These are phyloP conservation scores for Morpho deidamia DNA, from an alignment of 2,888 invertebrate genomes.

Conservation along the genomic window DNA sequence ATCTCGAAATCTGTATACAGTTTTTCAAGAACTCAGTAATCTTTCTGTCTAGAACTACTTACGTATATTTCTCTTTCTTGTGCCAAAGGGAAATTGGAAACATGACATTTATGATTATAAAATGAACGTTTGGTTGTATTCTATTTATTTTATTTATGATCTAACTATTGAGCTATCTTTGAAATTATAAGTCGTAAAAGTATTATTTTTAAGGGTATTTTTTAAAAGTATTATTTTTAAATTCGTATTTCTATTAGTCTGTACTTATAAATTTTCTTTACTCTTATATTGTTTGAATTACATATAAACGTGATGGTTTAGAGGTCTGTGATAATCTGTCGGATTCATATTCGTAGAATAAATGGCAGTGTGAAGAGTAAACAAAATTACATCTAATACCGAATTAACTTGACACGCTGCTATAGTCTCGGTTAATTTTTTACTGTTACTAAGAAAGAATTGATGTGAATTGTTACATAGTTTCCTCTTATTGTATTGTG, in stretches of 20 bases:
- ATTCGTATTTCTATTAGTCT: conserved; percentile 6
- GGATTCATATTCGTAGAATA: neutral
- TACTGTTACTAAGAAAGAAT: neutral
- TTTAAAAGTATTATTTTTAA: no score
- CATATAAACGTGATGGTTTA: conserved; percentile 35
- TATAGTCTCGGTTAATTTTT: conserved; percentile 2
- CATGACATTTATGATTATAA: conserved; percentile 55
- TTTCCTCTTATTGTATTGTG: conserved; percentile 27
- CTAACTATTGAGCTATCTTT: conserved; percentile 20
- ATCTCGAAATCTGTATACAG: conserved; percentile 57
- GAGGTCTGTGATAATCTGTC: conserved; percentile 56
- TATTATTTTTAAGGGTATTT: no score
- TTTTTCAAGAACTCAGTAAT: conserved; percentile 72
- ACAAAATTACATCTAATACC: neutral
- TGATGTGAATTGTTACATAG: conserved; percentile 7
- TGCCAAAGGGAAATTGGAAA: conserved; percentile 61
- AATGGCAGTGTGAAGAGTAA: conserved; percentile 2
- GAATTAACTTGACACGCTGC: conserved; percentile 6
- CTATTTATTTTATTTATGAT: conserved; percentile 63
- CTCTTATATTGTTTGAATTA: conserved; percentile 14
- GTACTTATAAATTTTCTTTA: conserved; percentile 5
- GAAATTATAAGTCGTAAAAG: conserved; percentile 17
- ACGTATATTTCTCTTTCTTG: conserved; percentile 48
- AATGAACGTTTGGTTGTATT: conserved; percentile 42
- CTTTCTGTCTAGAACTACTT: conserved; percentile 40